phyloP scores from a whole-genome alignment of 2,888 invertebrate species.

The Temnothorax unifasciatus region DNA sequence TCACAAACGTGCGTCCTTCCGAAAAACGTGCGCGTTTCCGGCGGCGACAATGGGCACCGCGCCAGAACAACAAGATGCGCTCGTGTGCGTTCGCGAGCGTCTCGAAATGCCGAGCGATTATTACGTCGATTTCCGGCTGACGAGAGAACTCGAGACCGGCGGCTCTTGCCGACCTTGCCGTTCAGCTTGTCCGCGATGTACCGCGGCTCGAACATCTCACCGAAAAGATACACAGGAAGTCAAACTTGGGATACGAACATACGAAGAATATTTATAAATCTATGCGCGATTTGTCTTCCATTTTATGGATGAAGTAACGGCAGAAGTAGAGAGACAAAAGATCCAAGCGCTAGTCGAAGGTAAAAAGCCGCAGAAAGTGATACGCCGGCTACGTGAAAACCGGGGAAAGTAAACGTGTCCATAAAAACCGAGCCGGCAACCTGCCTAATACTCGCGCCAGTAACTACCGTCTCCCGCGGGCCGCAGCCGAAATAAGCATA shows the following conservation, averaged over 20 bases:
- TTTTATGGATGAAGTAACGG: background rate
- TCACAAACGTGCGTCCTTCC: conserved; percentile 55
- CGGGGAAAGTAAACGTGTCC: conserved; percentile 49
- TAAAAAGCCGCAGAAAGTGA: conserved; percentile 36
- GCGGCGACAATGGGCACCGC: conserved; percentile 60
- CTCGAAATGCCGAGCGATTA: conserved; percentile 26
- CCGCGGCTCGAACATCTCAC: background rate
- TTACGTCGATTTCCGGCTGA: conserved; percentile 9
- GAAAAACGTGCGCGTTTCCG: conserved; percentile 65
- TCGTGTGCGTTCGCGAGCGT: background rate
- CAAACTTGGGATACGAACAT: background rate
- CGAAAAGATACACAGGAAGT: background rate
- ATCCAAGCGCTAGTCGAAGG: background rate
- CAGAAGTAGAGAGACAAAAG: background rate
- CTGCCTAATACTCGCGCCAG: conserved; percentile 22
- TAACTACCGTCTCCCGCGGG: conserved; percentile 19
- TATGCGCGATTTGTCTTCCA: background rate
- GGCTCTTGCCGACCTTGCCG: background rate
- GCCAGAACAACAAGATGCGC: conserved; percentile 57
- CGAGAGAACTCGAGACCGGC: background rate
- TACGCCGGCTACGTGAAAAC: conserved; percentile 14
- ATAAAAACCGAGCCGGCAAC: conserved; percentile 48
- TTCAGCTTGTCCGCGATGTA: background rate
- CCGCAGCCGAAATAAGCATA: conserved; percentile 52
- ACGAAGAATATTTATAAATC: background rate